Evolutionary conservation across 2,113 vertebrate genomes (phyloP).

Genomic region (Tragulus kanchil): DNA sequence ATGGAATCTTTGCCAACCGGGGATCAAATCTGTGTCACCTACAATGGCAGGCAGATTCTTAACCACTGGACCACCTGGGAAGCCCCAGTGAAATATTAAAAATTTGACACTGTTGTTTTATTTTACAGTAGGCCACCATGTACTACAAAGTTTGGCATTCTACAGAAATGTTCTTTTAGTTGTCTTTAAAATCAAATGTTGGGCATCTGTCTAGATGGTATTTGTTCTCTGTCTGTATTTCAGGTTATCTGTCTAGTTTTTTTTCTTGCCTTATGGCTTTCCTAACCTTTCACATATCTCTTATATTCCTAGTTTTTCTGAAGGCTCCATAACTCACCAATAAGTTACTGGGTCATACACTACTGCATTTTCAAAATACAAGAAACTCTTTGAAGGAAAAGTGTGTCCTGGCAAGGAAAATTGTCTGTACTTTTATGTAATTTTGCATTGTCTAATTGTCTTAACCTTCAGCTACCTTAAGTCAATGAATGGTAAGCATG

Average conservation of each 20-base stretch:
- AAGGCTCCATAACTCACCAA: background rate
- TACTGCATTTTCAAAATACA: background rate
- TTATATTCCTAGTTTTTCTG: background rate
- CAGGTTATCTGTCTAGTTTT: background rate
- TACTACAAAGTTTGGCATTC: background rate
- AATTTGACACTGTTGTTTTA: background rate
- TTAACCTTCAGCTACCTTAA: background rate
- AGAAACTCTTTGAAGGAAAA: conserved; percentile 14
- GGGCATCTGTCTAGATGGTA: background rate
- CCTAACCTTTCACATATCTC: background rate
- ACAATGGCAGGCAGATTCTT: background rate
- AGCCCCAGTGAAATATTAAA: background rate
- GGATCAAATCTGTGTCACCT: background rate
- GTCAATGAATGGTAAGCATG: background rate
- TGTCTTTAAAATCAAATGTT: background rate
- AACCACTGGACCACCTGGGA: background rate
- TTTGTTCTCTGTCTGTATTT: background rate
- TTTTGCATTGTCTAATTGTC: background rate
- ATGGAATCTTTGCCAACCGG: background rate
- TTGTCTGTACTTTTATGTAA: background rate
- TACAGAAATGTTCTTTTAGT: background rate
- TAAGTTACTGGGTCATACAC: background rate
- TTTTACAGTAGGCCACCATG: background rate
- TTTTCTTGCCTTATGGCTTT: background rate
- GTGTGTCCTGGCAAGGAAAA: background rate